phyloP scores from a whole-genome alignment of 2,113 vertebrate species.

The Anhinga rufa region DNA sequence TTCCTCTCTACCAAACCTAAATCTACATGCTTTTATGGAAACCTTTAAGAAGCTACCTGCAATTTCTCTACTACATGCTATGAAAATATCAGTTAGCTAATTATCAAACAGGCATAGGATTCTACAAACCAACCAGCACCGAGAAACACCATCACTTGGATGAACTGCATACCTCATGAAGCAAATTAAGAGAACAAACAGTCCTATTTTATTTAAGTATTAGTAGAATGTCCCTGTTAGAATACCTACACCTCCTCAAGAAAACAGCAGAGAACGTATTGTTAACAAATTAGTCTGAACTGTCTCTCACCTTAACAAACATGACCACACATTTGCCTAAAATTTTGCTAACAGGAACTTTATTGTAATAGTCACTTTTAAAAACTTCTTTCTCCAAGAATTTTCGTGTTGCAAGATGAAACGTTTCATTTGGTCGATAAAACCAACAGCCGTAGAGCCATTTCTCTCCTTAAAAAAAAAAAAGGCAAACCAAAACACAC shows the following conservation, averaged over 20 bases:
- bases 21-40: background rate
- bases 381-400: slow-evolving; percentile 99
- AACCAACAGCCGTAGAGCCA: slow-evolving; percentile 99
- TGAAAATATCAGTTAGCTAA: background rate
- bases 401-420: slow-evolving; percentile 96
- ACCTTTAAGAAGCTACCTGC: background rate
- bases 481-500: too few relatives aligned
- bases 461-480: slow-evolving; percentile 83
- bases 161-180: background rate
- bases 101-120: background rate
- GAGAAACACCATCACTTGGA: background rate
- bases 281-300: background rate
- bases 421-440: slow-evolving; percentile 97
- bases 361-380: slow-evolving; percentile 99
- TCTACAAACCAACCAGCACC: background rate
- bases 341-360: slow-evolving; percentile 96
- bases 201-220: background rate
- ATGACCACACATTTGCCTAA: slow-evolving; percentile 98
- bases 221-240: background rate
- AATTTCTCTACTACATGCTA: background rate
- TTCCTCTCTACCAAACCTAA: background rate
- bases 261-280: background rate
- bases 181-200: background rate
- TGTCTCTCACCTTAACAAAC: slow-evolving; percentile 94
- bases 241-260: background rate